Conservation (phyloP, 2,797 vertebrate species). For the Neostethus bicornis region DNA sequence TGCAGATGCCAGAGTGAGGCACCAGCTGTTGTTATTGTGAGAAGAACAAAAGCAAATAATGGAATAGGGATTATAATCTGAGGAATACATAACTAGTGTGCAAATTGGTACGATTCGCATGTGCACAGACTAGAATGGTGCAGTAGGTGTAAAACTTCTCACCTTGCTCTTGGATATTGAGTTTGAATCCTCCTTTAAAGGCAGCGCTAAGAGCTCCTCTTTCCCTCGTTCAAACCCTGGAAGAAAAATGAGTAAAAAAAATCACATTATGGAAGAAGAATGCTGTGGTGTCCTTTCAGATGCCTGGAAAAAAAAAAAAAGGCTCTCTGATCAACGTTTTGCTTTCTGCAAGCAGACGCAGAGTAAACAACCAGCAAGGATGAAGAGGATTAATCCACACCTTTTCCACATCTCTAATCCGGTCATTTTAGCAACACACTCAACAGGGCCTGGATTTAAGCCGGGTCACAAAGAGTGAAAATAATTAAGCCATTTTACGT, state of each 20-base stretch:
- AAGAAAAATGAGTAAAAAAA: conserved; percentile 34
- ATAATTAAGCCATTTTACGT: too few relatives aligned
- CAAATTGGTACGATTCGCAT: too few relatives aligned
- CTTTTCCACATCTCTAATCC: conserved; percentile 7
- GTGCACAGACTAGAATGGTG: too few relatives aligned
- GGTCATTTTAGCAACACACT: conserved; percentile 7
- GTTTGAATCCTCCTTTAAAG: conserved; percentile 90
- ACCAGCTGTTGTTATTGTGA: too few relatives aligned
- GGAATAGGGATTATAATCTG: conserved; percentile 11
- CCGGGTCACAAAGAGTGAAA: not conserved
- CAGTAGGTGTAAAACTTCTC: conserved; percentile 37
- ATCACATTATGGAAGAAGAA: conserved; percentile 9
- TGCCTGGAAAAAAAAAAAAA: too few relatives aligned
- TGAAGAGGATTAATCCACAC: conserved; percentile 4
- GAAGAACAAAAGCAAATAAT: conserved; percentile 11
- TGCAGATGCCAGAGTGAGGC: too few relatives aligned
- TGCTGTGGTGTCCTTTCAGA: not conserved
- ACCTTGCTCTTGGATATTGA: conserved; percentile 99
- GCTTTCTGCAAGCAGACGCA: not conserved
- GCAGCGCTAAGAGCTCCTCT: conserved; percentile 84
- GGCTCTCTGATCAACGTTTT: not conserved
- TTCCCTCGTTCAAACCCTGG: conserved; percentile 93
- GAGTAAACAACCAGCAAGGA: not conserved
- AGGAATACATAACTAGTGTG: too few relatives aligned
- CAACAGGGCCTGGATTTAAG: not conserved